A percentile compares a stretch with the other conserved stretches of the same genome.
Evolutionary conservation across 2,888 invertebrate species (phyloP).

Genomic region (Dastarcus helophoroides): DNA sequence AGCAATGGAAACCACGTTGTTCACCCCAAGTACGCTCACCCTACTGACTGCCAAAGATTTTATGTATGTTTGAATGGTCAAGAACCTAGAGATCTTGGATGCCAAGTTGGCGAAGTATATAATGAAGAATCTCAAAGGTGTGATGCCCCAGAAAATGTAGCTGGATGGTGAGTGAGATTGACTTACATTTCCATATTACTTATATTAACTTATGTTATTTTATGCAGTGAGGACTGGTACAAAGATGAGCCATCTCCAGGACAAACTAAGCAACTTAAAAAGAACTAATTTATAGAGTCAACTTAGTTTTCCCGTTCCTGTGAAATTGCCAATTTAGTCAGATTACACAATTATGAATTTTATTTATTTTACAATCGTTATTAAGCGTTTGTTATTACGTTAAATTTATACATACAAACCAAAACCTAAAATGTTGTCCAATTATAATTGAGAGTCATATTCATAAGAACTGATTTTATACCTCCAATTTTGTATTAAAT

Average conservation of each 20-base stretch:
- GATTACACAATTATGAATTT: too few species aligned
- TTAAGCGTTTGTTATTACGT: too few species aligned
- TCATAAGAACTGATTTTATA: too few species aligned
- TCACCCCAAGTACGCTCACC: conserved; percentile 78
- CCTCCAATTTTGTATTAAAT: too few species aligned
- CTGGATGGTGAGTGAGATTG: conserved; percentile 76
- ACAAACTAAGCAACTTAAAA: conserved; percentile 23
- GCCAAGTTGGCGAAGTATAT: conserved; percentile 81
- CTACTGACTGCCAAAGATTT: conserved; percentile 82
- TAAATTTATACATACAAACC: too few species aligned
- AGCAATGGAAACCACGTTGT: conserved; percentile 59
- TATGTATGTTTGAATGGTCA: conserved; percentile 80
- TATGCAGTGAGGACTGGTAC: conserved; percentile 76
- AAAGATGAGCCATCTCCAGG: conserved; percentile 61
- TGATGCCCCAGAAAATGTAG: conserved; percentile 82
- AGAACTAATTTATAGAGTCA: conserved; percentile 10
- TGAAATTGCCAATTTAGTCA: too few species aligned
- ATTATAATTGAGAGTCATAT: too few species aligned
- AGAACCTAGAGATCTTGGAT: conserved; percentile 80
- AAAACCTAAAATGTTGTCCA: too few species aligned
- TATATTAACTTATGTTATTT: conserved; percentile 14
- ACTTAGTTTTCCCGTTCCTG: background rate
- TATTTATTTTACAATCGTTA: too few species aligned
- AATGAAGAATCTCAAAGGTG: conserved; percentile 75
- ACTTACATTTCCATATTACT: too few species aligned